Evolutionary conservation across 2,888 invertebrate genomes (phyloP), one percentile per base, ranked within the genome.

Genomic region (Pyralis farinalis): DNA sequence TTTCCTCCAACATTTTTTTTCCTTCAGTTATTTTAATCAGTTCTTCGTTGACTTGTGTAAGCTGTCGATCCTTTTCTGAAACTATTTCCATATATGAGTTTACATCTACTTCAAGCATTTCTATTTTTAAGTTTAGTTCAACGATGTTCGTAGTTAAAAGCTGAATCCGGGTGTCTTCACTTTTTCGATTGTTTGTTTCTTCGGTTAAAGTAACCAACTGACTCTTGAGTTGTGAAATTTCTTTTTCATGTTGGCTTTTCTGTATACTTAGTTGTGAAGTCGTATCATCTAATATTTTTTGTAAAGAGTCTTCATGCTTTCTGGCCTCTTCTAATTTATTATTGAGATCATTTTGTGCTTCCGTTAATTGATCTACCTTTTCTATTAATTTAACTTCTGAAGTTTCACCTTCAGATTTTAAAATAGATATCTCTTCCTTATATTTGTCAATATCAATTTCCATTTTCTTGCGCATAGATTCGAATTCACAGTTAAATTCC

Each of bases 261-360:
- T 78, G 81, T 40, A 69, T 75, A 53, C 83, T 83, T 38, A 90
- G 60, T 58, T 91, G 89, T 30, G 78, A 58, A 31, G 82, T 76
- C 63, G 86, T 78, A 51, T 86, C 81, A 46, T 85, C 69, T 41
- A 90, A 63, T 49, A 84, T 68, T 54, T 84, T 87, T 63, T 90
- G 84, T 37, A 90, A 62, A 0, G 79, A 85, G 51, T 86, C 84
- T 66, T 90, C 88, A 40, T 90, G 78, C 58, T 79, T 80, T 46
- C 77, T 75, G 37, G 91, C 87, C 62, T 85, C 82, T 61, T 90
- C 89, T 12, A 84, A 54, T 64, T 90, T 83, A 46, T 86, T 81
- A 54, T 81, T 82, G 27, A 90, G 68, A 47, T 90, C 87, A 49
- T 88, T 85, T 52, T 87, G 84, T 8, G 88, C 88, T 56, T 80